These are phyloP conservation scores for Halocynthia roretzi DNA, from an alignment of 23 tunicate genomes.

Conservation along the genomic window DNA sequence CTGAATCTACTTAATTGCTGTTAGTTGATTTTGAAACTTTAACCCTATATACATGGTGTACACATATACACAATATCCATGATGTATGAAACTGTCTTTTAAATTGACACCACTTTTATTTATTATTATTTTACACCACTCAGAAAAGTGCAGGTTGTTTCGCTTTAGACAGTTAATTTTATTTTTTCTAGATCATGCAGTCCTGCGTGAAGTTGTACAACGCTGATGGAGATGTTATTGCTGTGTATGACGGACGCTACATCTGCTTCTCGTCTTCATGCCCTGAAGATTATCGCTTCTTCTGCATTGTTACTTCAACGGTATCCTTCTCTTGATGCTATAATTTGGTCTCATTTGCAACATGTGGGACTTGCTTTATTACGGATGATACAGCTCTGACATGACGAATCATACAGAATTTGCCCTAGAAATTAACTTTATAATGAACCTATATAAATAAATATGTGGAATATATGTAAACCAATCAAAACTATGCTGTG, in stretches of 20 bases:
- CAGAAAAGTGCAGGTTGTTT: neutral
- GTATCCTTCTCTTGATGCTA: slow-evolving; percentile 9
- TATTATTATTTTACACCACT: neutral
- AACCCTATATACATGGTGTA: too few relatives aligned
- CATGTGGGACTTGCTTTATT: neutral
- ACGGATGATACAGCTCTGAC: neutral
- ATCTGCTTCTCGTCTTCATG: slow-evolving; percentile 26
- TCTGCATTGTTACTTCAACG: slow-evolving; percentile 49
- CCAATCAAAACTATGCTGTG: too few relatives aligned
- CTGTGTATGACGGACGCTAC: slow-evolving; percentile 31
- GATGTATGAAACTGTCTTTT: neutral
- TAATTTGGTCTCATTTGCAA: neutral
- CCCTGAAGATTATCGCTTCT: slow-evolving; percentile 58
- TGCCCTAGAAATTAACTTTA: too few relatives aligned
- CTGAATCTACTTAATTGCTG: too few relatives aligned
- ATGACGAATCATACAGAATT: too few relatives aligned
- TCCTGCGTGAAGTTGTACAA: slow-evolving; percentile 48
- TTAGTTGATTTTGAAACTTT: too few relatives aligned
- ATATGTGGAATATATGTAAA: too few relatives aligned
- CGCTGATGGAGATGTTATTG: slow-evolving; percentile 64
- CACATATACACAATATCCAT: too few relatives aligned
- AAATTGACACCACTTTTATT: neutral
- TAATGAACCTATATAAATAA: too few relatives aligned
- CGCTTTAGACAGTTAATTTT: neutral
- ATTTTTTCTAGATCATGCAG: slow-evolving; percentile 35